phyloP scores from a whole-genome alignment of 2,113 vertebrate species.

The Perca flavescens region DNA sequence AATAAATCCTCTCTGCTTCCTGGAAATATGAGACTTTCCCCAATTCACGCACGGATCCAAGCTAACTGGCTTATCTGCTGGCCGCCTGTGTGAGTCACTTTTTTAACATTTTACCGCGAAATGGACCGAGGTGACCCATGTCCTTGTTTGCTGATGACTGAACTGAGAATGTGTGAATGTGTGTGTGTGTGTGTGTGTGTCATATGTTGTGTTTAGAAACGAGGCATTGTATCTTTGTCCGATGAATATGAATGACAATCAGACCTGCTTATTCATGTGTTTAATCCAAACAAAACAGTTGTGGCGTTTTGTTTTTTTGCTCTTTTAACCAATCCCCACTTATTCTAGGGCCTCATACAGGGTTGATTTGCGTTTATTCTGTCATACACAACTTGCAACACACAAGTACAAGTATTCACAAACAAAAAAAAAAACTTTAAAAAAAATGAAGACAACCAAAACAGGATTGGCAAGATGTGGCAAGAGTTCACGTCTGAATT shows the following conservation, averaged over 20 bases:
- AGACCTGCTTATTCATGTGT: background rate
- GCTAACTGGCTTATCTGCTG: conserved; percentile 35
- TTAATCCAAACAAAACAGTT: background rate
- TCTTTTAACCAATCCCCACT: background rate
- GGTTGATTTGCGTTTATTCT: background rate
- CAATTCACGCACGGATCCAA: conserved; percentile 45
- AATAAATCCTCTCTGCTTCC: conserved; percentile 43
- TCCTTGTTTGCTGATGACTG: conserved; percentile 26
- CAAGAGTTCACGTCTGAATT: no score
- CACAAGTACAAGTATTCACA: background rate
- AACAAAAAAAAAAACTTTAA: no score
- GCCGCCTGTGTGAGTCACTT: background rate
- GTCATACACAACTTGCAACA: background rate
- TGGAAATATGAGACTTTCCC: conserved; percentile 44
- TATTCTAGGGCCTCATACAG: background rate
- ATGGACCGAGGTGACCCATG: background rate
- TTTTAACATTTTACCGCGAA: background rate
- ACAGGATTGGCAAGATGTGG: no score
- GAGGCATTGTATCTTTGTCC: background rate
- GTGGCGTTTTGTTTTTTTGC: background rate
- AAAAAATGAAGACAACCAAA: no score
- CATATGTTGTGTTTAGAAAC: background rate
- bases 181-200: background rate
- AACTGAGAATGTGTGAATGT: background rate
- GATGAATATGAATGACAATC: background rate